Evolutionary conservation across 2,113 vertebrate species (phyloP).

Genomic region (Ibidorhyncha struthersii): DNA sequence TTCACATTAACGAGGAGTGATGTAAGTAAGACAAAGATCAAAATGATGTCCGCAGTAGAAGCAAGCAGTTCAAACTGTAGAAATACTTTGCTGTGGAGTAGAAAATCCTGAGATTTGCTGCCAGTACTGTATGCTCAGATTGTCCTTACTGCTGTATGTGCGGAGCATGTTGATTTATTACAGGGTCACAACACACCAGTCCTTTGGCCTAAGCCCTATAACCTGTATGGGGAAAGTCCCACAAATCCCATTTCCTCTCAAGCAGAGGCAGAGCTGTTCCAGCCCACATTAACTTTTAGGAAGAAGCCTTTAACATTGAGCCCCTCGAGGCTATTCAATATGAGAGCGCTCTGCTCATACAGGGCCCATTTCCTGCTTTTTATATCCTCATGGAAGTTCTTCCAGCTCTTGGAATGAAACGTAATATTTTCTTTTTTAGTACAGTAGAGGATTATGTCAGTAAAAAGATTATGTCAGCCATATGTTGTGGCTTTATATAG

Average conservation of each 20-base stretch:
- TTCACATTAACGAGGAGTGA: not conserved
- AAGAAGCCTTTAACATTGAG: not conserved
- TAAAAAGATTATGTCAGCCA: constrained; percentile 62
- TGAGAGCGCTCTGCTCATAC: not conserved
- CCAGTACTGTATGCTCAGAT: not conserved
- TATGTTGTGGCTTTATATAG: constrained; percentile 73
- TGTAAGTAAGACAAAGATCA: not conserved
- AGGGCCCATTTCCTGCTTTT: constrained; percentile 61
- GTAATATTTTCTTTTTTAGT: constrained; percentile 69
- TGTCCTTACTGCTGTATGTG: not conserved
- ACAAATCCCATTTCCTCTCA: constrained; percentile 40
- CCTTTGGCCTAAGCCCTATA: not conserved
- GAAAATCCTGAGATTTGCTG: not conserved
- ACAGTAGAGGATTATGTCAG: constrained; percentile 64
- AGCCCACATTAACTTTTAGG: not conserved
- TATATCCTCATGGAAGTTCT: constrained; percentile 64
- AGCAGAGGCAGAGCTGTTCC: not conserved
- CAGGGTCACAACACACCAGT: not conserved
- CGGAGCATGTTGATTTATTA: not conserved
- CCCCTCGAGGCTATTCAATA: constrained; percentile 16
- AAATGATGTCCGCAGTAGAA: not conserved
- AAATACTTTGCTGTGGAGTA: not conserved
- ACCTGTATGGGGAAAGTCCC: not conserved
- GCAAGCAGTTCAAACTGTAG: not conserved
- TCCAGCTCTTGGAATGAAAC: constrained; percentile 63